Conservation (phyloP, 2,113 vertebrate species). For the Bubo scandiacus region DNA sequence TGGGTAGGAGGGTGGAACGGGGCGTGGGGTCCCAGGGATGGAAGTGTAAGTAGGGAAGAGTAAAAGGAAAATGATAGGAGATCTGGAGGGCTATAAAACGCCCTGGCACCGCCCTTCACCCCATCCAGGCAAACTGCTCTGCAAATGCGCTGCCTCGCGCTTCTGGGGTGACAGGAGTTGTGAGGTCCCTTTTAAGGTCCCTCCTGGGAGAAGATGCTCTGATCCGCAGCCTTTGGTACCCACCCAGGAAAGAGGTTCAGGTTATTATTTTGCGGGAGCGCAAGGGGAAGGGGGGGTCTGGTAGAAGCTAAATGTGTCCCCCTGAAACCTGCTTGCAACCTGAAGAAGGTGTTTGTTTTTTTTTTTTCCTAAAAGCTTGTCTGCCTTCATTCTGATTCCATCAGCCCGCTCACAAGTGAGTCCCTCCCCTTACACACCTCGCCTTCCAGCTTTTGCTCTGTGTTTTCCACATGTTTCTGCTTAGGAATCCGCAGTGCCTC, state of each 20-base stretch:
- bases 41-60: not conserved
- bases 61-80: not conserved
- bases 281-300: not conserved
- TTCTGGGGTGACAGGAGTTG: not conserved
- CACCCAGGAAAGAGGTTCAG: not conserved
- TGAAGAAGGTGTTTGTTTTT: not conserved
- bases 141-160: accelerated
- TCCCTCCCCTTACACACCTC: not conserved
- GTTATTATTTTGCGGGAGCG: not conserved
- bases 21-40: not conserved
- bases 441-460: not conserved
- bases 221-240: not conserved
- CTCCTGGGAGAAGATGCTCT: not conserved
- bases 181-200: not conserved
- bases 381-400: not conserved
- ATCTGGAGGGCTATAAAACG: not conserved
- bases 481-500: not conserved
- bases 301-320: not conserved
- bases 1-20: not conserved
- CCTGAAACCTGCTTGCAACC: not conserved
- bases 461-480: not conserved
- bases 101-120: too few relatives aligned
- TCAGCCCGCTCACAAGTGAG: not conserved
- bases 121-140: not conserved
- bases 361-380: not conserved